A percentile compares a stretch with the other conserved stretches of the same genome.
Conservation (phyloP, 1,140 invertebrate genomes). For the Drosophila rhopaloa region DNA sequence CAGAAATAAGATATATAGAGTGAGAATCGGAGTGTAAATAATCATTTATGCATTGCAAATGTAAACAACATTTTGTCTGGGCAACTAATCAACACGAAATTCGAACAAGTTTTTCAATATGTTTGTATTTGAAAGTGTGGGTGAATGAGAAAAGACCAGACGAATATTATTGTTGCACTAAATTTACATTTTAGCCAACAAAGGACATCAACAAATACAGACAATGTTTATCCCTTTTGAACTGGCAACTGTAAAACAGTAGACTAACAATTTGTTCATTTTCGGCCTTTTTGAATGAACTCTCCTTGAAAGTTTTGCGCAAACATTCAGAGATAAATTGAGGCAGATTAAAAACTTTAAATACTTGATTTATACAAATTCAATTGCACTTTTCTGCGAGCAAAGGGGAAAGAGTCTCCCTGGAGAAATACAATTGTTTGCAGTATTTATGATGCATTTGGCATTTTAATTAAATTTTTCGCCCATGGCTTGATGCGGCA, state of each 20-base stretch:
- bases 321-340: slow-evolving; percentile 14
- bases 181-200: slow-evolving; percentile 39
- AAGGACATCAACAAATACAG: slow-evolving; percentile 43
- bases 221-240: slow-evolving; percentile 44
- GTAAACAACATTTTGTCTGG: slow-evolving; percentile 49
- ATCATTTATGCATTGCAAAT: slow-evolving; percentile 35
- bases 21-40: slow-evolving; percentile 41
- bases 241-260: slow-evolving; percentile 52
- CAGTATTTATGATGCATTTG: slow-evolving; percentile 74
- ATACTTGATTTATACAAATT: slow-evolving; percentile 50
- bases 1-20: slow-evolving; percentile 17
- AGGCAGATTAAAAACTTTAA: slow-evolving; percentile 17
- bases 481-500: slow-evolving; percentile 26
- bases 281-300: slow-evolving; percentile 46
- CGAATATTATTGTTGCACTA: slow-evolving; percentile 36
- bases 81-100: slow-evolving; percentile 40
- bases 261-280: slow-evolving; percentile 69
- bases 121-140: slow-evolving; percentile 7
- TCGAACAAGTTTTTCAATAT: slow-evolving; percentile 46
- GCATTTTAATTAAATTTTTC: slow-evolving; percentile 75
- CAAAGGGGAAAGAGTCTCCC: background rate
- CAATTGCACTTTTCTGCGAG: slow-evolving; percentile 16
- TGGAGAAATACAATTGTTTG: slow-evolving; percentile 35
- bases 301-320: slow-evolving; percentile 32
- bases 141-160: slow-evolving; percentile 12